Evolutionary conservation across 2,113 vertebrate species (phyloP).

Genomic region (Girardinichthys multiradiatus): DNA sequence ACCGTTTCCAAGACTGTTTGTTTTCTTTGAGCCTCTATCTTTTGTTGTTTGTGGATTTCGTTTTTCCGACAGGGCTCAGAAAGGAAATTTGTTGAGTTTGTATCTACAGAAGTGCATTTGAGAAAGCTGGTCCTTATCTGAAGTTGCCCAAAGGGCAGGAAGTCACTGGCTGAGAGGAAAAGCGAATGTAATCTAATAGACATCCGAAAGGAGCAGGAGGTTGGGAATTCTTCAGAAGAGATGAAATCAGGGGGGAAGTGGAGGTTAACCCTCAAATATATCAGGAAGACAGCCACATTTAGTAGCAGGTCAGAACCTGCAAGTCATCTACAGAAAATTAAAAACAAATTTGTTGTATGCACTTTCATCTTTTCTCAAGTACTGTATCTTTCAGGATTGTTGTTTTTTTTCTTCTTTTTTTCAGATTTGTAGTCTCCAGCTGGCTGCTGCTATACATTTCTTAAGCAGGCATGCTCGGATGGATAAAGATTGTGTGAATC

Average conservation of each 20-base stretch:
- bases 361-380: neutral
- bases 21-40: constrained; percentile 49
- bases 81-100: constrained; percentile 62
- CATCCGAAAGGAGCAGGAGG: constrained; percentile 41
- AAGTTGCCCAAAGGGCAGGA: constrained; percentile 65
- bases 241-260: constrained; percentile 36
- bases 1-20: constrained; percentile 47
- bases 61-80: constrained; percentile 50
- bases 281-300: constrained; percentile 23
- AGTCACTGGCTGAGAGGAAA: constrained; percentile 64
- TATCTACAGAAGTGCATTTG: constrained; percentile 61
- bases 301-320: constrained; percentile 39
- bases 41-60: constrained; percentile 57
- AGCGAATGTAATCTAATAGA: constrained; percentile 69
- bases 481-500: neutral
- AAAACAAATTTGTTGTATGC: constrained; percentile 5
- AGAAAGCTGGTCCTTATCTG: constrained; percentile 67
- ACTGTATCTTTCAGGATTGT: neutral
- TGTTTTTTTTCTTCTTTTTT: neutral
- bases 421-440: neutral
- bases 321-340: constrained; percentile 18
- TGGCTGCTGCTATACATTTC: neutral
- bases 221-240: constrained; percentile 42
- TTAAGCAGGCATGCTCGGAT: neutral
- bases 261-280: constrained; percentile 35